phyloP scores from a whole-genome alignment of 2,113 vertebrate genomes.

The Ariopsis seemanni region DNA sequence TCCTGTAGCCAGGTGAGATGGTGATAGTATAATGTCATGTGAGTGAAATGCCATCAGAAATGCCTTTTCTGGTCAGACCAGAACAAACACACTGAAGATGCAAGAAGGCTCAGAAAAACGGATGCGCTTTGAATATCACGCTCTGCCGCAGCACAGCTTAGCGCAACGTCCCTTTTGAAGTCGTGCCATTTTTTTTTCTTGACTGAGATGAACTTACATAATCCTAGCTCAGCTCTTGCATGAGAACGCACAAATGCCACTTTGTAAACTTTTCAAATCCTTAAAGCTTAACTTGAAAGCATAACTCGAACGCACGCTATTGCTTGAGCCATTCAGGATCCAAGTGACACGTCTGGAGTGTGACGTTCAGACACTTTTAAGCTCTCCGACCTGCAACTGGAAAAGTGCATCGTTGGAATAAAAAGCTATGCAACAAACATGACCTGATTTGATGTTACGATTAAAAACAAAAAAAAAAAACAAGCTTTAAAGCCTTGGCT shows the following conservation, averaged over 20 bases:
- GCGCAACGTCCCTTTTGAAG: not conserved
- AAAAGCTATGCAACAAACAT: slow-evolving; percentile 48
- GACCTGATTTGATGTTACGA: slow-evolving; percentile 53
- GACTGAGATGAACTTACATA: slow-evolving; percentile 16
- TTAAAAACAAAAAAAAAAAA: slow-evolving; percentile 35
- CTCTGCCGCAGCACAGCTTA: not conserved
- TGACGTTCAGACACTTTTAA: slow-evolving; percentile 5
- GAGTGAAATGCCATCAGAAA: not conserved
- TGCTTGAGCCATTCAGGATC: not conserved
- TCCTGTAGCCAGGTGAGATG: not conserved
- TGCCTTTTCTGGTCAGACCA: not conserved
- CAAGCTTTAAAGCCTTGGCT: slow-evolving; percentile 52
- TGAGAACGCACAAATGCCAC: slow-evolving; percentile 9
- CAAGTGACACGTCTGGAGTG: not conserved
- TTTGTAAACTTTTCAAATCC: slow-evolving; percentile 21
- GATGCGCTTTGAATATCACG: not conserved
- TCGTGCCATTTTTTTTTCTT: slow-evolving; percentile 5
- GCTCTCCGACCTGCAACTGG: slow-evolving; percentile 8
- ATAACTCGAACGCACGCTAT: not conserved
- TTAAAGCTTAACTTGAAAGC: slow-evolving; percentile 34
- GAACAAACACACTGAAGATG: not conserved
- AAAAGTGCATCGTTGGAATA: slow-evolving; percentile 42
- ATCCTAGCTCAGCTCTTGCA: slow-evolving; percentile 23
- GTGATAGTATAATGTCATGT: too few relatives aligned
- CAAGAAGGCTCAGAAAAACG: not conserved